These are phyloP conservation scores for Drosophila orosa DNA, from an alignment of 1,140 invertebrate genomes.

Conservation along the genomic window DNA sequence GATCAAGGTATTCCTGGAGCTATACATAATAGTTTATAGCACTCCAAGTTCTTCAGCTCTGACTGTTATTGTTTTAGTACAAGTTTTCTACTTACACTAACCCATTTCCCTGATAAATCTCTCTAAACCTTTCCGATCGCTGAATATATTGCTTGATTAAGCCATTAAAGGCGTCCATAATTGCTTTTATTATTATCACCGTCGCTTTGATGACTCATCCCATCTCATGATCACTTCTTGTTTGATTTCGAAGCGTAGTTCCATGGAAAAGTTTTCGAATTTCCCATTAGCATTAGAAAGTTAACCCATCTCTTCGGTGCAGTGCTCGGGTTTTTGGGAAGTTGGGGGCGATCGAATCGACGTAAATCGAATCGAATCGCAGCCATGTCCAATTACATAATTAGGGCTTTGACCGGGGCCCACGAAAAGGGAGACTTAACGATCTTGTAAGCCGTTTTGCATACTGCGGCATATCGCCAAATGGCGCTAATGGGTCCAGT, in stretches of 20 bases:
- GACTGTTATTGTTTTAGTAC: no score
- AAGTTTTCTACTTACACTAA: background rate
- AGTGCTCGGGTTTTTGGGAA: conserved; percentile 9
- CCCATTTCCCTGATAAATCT: background rate
- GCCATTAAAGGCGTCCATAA: conserved; percentile 20
- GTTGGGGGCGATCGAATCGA: conserved; percentile 23
- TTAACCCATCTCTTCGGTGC: conserved; percentile 34
- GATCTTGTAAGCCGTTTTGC: conserved; percentile 59
- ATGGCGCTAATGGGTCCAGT: conserved; percentile 55
- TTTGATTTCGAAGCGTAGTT: conserved; percentile 49
- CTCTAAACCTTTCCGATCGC: conserved; percentile 3
- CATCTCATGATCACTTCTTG: conserved; percentile 42
- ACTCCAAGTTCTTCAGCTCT: no score
- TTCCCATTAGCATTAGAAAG: conserved; percentile 76
- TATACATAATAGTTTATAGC: background rate
- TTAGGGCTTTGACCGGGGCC: conserved; percentile 37
- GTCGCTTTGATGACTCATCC: conserved; percentile 45
- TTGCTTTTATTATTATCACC: conserved; percentile 45
- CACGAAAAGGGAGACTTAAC: conserved; percentile 14
- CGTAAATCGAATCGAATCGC: background rate
- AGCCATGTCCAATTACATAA: conserved; percentile 64
- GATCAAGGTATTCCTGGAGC: background rate
- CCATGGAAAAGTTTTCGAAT: conserved; percentile 69
- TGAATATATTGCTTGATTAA: conserved; percentile 20
- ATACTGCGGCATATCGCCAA: conserved; percentile 50